Conservation (phyloP, 2,797 vertebrate genomes). For the Paedocypris micromegethes region DNA sequence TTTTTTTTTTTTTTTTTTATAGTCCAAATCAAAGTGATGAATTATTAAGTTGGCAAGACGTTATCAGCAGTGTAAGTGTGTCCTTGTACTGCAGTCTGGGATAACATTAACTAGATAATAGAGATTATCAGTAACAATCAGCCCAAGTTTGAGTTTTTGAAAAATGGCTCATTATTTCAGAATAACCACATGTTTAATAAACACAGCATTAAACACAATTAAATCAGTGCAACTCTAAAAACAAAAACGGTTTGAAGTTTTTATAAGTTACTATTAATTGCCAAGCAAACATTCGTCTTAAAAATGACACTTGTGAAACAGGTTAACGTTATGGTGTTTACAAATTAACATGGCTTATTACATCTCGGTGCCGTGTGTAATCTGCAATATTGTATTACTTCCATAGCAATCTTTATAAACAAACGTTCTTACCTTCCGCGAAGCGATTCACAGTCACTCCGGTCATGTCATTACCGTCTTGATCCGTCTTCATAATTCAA, state of each 20-base stretch:
- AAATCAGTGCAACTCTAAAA: no score
- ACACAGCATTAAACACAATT: background rate
- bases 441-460: constrained; percentile 50
- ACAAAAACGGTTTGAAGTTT: no score
- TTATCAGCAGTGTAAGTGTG: constrained; percentile 13
- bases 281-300: no score
- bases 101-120: constrained; percentile 11
- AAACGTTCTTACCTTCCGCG: constrained; percentile 53
- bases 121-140: background rate
- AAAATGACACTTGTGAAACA: no score
- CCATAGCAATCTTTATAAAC: background rate
- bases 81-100: constrained; percentile 6
- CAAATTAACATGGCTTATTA: no score
- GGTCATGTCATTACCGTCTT: constrained; percentile 50
- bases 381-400: background rate
- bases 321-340: no score
- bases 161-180: background rate
- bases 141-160: background rate
- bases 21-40: background rate
- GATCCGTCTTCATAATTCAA: constrained; percentile 50
- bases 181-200: background rate
- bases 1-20: background rate
- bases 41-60: background rate
- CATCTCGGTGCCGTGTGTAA: no score
- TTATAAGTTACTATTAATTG: no score